Percentiles rank a stretch among this genome's conserved stretches.
phyloP scores from a whole-genome alignment of 2,797 vertebrate species.

The Pogonophryne albipinna region DNA sequence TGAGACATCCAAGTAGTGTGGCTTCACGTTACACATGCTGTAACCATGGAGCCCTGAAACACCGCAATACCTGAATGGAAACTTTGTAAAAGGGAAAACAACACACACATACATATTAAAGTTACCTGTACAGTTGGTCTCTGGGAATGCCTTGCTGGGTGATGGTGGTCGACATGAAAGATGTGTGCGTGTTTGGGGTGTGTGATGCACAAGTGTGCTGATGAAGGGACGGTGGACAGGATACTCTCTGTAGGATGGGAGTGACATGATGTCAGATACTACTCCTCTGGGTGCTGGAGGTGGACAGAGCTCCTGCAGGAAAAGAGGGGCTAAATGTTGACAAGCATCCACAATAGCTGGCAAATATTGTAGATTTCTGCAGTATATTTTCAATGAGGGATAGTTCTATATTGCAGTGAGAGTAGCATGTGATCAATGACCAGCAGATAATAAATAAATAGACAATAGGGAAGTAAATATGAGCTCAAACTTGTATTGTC shows the following conservation, averaged over 20 bases:
- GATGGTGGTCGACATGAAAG: conserved; percentile 65
- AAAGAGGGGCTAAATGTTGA: conserved; percentile 17
- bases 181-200: conserved; percentile 35
- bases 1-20: conserved; percentile 55
- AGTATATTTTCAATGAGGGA: not conserved
- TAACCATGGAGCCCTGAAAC: conserved; percentile 79
- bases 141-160: conserved; percentile 90
- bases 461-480: not conserved
- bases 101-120: conserved; percentile 14
- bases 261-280: conserved; percentile 81
- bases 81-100: conserved; percentile 35
- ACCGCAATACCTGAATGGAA: conserved; percentile 57
- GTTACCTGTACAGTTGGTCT: conserved; percentile 93
- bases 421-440: not conserved
- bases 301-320: conserved; percentile 56
- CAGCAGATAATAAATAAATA: not conserved
- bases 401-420: not conserved
- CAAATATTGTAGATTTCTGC: not conserved
- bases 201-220: conserved; percentile 77
- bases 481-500: not conserved
- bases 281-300: conserved; percentile 45
- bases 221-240: conserved; percentile 88
- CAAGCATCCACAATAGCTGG: not conserved
- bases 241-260: conserved; percentile 88
- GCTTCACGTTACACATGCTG: conserved; percentile 74